A percentile compares a stretch with the other conserved stretches of the same genome.
Conservation (phyloP, 2,888 invertebrate genomes). For the Nowickia ferox region DNA sequence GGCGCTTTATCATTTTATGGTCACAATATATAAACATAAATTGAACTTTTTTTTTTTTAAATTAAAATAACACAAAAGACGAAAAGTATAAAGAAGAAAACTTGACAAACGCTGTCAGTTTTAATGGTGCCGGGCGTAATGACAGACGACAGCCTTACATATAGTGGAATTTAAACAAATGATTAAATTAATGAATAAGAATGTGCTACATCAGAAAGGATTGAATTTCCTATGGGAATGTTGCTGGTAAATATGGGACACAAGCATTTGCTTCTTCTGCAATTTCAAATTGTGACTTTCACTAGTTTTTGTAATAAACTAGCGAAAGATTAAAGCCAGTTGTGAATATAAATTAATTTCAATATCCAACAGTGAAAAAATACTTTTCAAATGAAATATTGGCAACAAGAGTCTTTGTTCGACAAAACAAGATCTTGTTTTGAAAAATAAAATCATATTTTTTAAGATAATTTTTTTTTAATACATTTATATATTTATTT, state of each 20-base stretch:
- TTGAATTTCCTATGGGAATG: conserved; percentile 18
- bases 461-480: too few species aligned
- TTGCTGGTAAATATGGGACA: conserved; percentile 19
- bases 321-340: too few species aligned
- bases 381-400: too few species aligned
- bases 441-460: too few species aligned
- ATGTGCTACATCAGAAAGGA: conserved; percentile 41
- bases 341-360: too few species aligned
- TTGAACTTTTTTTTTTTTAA: conserved; percentile 39
- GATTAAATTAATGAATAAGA: conserved; percentile 18
- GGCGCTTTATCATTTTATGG: conserved; percentile 47
- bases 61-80: conserved; percentile 51
- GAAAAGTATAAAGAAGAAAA: conserved; percentile 17
- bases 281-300: conserved; percentile 9
- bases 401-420: too few species aligned
- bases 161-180: conserved; percentile 45
- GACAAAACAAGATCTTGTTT: too few species aligned
- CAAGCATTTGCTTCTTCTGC: background rate
- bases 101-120: conserved; percentile 48
- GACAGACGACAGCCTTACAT: conserved; percentile 36
- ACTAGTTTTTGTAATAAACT: background rate
- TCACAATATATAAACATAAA: conserved; percentile 17
- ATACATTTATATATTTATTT: too few species aligned
- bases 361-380: too few species aligned
- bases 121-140: conserved; percentile 36